Conservation (phyloP, 2,888 invertebrate genomes). For the Bellardia bayeri region DNA sequence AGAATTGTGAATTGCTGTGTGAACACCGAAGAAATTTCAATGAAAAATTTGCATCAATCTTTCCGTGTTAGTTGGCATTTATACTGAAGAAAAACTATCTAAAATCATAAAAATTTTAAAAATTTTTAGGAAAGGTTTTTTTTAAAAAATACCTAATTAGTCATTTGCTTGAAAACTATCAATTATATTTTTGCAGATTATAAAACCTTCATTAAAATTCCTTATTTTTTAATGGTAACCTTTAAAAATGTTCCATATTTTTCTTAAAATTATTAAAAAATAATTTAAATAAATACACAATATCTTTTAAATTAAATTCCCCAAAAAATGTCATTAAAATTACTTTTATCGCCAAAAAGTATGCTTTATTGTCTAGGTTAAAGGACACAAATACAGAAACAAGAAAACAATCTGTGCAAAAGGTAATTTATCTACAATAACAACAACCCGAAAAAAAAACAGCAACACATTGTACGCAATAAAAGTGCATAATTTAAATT, state of each 20-base stretch:
- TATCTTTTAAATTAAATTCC: neutral
- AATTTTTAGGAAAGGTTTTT: too few species aligned
- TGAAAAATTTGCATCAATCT: too few species aligned
- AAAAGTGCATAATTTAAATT: constrained; percentile 66
- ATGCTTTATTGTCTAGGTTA: constrained; percentile 10
- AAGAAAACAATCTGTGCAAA: neutral
- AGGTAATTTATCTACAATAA: constrained; percentile 28
- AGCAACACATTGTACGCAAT: constrained; percentile 18
- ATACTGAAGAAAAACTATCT: too few species aligned
- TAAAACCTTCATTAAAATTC: too few species aligned
- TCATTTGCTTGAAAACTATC: too few species aligned
- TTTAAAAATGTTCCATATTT: neutral
- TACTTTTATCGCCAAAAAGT: constrained; percentile 33
- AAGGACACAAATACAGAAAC: neutral
- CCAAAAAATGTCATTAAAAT: constrained; percentile 19
- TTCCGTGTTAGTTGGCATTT: too few species aligned
- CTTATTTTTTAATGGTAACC: neutral
- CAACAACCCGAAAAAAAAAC: neutral
- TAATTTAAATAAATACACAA: neutral
- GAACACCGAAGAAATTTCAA: too few species aligned
- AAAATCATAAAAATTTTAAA: too few species aligned
- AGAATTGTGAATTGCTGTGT: too few species aligned
- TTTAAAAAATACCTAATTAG: too few species aligned
- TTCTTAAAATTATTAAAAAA: neutral
- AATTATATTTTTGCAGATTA: too few species aligned